Conservation (phyloP, 2,888 invertebrate species). For the Hetaerina titia region DNA sequence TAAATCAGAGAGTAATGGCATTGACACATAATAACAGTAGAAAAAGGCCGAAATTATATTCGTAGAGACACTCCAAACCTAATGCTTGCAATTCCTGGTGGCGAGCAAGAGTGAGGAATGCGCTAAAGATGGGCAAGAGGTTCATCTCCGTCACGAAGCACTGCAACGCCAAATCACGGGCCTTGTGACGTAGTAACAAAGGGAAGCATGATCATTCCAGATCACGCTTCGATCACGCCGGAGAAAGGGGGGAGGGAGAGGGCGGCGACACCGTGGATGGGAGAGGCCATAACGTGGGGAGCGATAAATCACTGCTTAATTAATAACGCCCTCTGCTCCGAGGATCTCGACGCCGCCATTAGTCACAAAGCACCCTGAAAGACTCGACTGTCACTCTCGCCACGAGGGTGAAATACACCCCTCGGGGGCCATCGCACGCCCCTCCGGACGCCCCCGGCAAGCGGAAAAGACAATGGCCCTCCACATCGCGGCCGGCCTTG, state of each 20-base stretch:
- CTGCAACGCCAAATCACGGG: not conserved
- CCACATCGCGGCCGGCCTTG: not conserved
- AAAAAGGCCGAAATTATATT: too few species aligned
- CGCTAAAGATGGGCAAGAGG: too few species aligned
- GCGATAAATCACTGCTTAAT: constrained; percentile 27
- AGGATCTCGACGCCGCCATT: not conserved
- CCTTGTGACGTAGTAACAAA: not conserved
- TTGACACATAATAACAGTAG: too few species aligned
- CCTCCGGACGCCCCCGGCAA: not conserved
- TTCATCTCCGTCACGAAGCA: too few species aligned
- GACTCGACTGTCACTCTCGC: not conserved
- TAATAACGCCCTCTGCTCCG: constrained; percentile 19
- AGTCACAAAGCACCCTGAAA: not conserved
- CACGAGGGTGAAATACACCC: not conserved
- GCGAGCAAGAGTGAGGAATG: too few species aligned
- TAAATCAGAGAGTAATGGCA: too few species aligned
- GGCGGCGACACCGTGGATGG: not conserved
- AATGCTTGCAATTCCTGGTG: too few species aligned
- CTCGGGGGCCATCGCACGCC: not conserved
- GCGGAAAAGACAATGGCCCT: constrained; percentile 4
- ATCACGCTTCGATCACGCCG: not conserved
- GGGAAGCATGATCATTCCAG: not conserved
- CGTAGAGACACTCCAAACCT: too few species aligned
- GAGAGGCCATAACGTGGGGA: not conserved
- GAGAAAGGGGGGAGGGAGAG: not conserved